Evolutionary conservation across 1,140 invertebrate species (phyloP).

Genomic region (Psilanteris sp.): DNA sequence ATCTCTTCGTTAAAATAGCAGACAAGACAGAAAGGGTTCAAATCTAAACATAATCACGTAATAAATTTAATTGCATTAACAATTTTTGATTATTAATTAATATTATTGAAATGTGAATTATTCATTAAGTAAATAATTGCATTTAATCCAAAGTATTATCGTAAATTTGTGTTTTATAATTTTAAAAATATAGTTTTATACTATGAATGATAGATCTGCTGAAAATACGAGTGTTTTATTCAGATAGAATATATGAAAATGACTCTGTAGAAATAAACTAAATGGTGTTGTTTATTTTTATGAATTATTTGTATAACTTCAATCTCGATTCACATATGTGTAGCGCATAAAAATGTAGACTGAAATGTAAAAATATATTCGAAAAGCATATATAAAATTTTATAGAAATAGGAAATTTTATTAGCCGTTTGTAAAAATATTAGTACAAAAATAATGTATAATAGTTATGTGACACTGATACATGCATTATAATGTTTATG

Average conservation of each 20-base stretch:
- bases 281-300: constrained; percentile 22
- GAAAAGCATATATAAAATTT: neutral
- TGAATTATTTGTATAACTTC: constrained; percentile 27
- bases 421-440: no score
- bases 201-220: neutral
- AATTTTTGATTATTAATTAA: constrained; percentile 5
- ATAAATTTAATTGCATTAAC: no score
- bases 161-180: no score
- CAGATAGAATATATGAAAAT: neutral
- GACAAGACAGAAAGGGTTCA: no score
- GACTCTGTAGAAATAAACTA: constrained; percentile 4
- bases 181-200: no score
- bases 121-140: no score
- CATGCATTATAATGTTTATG: no score
- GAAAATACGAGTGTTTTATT: constrained; percentile 2
- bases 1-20: constrained; percentile 13
- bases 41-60: no score
- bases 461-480: no score
- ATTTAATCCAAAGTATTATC: no score
- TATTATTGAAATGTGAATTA: no score
- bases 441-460: no score
- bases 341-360: constrained; percentile 3
- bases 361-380: constrained; percentile 19
- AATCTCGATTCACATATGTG: constrained; percentile 12
- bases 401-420: constrained; percentile 5